These are phyloP conservation scores for Platyrinchus mystaceus DNA, from an alignment of 2,797 vertebrate genomes.

Conservation along the genomic window DNA sequence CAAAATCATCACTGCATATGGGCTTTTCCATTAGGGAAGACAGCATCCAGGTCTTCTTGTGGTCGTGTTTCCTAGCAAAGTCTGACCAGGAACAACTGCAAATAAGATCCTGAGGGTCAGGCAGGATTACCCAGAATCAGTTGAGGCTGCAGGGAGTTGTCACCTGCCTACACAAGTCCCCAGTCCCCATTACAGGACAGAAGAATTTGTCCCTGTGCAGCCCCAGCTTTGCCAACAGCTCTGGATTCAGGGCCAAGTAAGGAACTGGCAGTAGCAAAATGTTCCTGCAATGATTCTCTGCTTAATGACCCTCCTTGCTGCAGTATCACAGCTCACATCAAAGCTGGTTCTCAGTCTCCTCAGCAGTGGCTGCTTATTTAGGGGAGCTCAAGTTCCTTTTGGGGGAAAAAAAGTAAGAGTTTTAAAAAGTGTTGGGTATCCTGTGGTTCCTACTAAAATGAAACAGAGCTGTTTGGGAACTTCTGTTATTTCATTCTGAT, in stretches of 20 bases:
- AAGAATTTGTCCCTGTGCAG: background rate
- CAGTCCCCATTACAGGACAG: too few relatives aligned
- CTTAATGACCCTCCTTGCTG: background rate
- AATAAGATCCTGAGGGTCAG: background rate
- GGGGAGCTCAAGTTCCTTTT: background rate
- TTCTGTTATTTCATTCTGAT: background rate
- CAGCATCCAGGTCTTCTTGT: background rate
- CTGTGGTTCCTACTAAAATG: background rate
- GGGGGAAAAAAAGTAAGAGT: background rate
- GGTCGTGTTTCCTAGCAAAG: background rate
- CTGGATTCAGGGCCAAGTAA: background rate
- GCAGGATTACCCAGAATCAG: background rate
- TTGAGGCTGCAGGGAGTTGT: background rate
- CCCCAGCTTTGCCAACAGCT: background rate
- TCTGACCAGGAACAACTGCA: background rate
- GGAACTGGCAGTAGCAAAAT: background rate
- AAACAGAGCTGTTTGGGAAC: background rate
- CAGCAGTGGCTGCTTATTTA: background rate
- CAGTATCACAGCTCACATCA: background rate
- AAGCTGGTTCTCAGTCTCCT: background rate
- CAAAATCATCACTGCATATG: background rate
- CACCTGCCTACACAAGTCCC: background rate
- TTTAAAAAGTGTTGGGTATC: background rate
- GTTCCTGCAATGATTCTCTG: background rate
- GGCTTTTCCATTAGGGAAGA: background rate